These are phyloP conservation scores for Phodopus roborovskii DNA, from an alignment of 2,113 vertebrate genomes.

Conservation along the genomic window DNA sequence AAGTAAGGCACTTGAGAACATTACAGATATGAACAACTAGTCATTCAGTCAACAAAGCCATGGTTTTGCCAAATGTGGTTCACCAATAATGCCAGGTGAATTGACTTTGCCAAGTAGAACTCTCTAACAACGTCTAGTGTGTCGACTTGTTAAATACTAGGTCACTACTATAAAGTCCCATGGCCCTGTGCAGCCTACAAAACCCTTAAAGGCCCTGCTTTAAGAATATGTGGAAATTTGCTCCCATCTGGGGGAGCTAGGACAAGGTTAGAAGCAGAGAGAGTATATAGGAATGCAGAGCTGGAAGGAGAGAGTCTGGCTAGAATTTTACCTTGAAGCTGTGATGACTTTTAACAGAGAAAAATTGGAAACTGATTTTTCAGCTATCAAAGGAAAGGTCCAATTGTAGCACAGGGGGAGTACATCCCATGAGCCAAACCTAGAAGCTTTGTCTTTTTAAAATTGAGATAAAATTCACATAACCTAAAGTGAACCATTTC, in stretches of 20 bases:
- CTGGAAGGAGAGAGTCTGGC: not conserved
- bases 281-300: not conserved
- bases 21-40: no score
- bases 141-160: no score
- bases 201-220: no score
- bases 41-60: no score
- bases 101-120: no score
- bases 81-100: no score
- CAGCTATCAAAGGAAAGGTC: not conserved
- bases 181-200: not conserved
- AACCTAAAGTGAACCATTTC: conserved; percentile 8
- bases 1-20: no score
- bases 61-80: no score
- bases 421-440: not conserved
- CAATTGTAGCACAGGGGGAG: not conserved
- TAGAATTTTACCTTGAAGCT: not conserved
- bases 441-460: not conserved
- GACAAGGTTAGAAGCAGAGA: not conserved
- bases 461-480: not conserved
- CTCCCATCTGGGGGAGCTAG: not conserved
- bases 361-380: not conserved
- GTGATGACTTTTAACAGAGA: not conserved
- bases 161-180: no score
- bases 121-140: no score
- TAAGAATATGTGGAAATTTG: not conserved